phyloP scores from a whole-genome alignment of 1,140 invertebrate genomes.

The Andricus grossulariae region DNA sequence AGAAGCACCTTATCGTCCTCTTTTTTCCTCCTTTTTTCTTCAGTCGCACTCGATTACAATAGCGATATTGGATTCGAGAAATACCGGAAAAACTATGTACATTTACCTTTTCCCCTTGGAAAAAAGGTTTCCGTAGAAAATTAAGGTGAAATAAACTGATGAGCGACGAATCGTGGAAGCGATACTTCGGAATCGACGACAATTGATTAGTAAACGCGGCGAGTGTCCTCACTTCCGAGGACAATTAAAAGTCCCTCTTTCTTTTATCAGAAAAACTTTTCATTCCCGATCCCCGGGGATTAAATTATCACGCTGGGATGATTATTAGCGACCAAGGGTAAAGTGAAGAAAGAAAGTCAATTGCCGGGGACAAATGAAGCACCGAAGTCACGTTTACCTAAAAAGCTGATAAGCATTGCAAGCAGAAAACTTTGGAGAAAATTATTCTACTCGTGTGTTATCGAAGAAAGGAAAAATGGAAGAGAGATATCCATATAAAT shows the following conservation, averaged over 20 bases:
- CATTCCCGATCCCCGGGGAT: slow-evolving; percentile 17
- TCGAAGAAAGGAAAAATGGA: background rate
- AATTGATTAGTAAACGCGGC: slow-evolving; percentile 17
- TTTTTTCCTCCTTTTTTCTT: too few species aligned
- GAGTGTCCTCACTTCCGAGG: slow-evolving; percentile 6
- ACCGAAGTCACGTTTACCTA: background rate
- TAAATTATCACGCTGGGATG: slow-evolving; percentile 19
- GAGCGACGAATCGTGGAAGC: background rate
- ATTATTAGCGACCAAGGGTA: slow-evolving; percentile 16
- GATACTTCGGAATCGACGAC: background rate
- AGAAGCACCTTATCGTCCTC: too few species aligned
- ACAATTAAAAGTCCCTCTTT: slow-evolving; percentile 22
- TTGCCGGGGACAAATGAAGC: slow-evolving; percentile 17
- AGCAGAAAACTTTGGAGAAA: background rate
- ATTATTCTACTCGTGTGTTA: slow-evolving; percentile 1
- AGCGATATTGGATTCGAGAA: background rate
- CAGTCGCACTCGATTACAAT: background rate
- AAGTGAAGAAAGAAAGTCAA: slow-evolving; percentile 1
- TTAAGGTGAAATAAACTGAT: background rate
- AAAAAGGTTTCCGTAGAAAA: background rate
- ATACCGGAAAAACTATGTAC: background rate
- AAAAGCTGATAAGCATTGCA: background rate
- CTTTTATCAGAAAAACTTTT: slow-evolving; percentile 25
- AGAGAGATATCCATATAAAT: too few species aligned
- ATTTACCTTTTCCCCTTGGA: background rate